Evolutionary conservation across 2,888 invertebrate species (phyloP).

Genomic region (Calameuta filiformis): DNA sequence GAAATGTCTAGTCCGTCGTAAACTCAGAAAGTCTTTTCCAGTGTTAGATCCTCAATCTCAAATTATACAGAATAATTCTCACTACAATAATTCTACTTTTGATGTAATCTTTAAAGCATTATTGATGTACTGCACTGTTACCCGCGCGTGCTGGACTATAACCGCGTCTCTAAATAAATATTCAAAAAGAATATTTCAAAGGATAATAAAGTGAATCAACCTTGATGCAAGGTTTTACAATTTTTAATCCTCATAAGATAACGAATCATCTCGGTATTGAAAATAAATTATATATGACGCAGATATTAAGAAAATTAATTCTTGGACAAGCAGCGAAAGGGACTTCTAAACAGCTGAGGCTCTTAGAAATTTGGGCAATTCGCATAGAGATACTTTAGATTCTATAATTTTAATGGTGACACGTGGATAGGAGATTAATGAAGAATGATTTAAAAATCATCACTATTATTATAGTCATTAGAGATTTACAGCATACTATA

Average conservation of each 20-base stretch:
- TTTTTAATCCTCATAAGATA: neutral
- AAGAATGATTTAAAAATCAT: neutral
- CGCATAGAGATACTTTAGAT: neutral
- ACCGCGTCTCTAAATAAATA: neutral
- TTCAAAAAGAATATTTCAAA: neutral
- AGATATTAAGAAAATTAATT: neutral
- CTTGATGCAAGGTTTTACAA: neutral
- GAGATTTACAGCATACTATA: slow-evolving; percentile 8
- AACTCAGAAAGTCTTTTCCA: neutral
- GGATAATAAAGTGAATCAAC: neutral
- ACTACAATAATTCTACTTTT: neutral
- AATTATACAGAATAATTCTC: neutral
- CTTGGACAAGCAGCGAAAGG: neutral
- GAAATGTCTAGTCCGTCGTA: neutral
- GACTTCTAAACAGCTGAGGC: too few species aligned
- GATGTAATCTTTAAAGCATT: neutral
- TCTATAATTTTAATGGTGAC: neutral
- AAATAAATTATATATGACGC: neutral
- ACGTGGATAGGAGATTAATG: neutral
- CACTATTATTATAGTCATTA: slow-evolving; percentile 5
- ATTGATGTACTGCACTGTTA: neutral
- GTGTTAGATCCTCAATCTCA: neutral
- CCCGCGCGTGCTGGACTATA: neutral
- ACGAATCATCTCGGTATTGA: neutral
- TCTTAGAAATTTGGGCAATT: neutral